Evolutionary conservation across 92 coral and sea anemone genomes (phyloP).

Genomic region (Galaxea fascicularis): DNA sequence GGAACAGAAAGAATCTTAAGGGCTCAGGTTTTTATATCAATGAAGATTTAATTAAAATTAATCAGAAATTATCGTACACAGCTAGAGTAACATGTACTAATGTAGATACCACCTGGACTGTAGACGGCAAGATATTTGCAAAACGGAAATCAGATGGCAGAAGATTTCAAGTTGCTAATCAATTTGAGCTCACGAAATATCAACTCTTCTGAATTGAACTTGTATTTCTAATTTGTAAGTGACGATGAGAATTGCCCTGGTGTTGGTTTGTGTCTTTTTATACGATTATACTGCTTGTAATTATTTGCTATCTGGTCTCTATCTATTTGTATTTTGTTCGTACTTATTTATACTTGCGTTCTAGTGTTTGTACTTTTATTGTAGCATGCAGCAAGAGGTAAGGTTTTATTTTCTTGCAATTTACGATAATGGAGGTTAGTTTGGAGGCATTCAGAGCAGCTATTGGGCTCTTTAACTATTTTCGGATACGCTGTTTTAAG

Average conservation of each 20-base stretch:
- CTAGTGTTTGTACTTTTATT: constrained; percentile 24
- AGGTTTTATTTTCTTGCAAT: constrained; percentile 15
- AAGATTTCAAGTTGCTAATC: constrained; percentile 24
- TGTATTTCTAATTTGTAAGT: neutral
- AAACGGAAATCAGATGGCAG: constrained; percentile 43
- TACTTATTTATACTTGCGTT: constrained; percentile 1
- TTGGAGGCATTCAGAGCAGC: neutral
- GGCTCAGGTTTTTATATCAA: neutral
- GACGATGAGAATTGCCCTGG: neutral
- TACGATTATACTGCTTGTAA: no score
- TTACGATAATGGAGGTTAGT: neutral
- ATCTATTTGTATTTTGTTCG: constrained; percentile 1
- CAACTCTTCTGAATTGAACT: constrained; percentile 17
- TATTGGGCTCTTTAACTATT: constrained; percentile 1
- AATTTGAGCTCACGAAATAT: constrained; percentile 23
- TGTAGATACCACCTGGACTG: constrained; percentile 42
- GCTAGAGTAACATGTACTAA: constrained; percentile 32
- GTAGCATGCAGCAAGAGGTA: constrained; percentile 16
- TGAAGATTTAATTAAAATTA: neutral
- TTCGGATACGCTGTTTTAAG: constrained; percentile 16
- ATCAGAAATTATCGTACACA: constrained; percentile 37
- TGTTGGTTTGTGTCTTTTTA: constrained; percentile 20
- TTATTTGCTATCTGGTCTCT: neutral
- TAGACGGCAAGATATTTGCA: constrained; percentile 40
- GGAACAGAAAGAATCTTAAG: neutral